Evolutionary conservation across 2,888 invertebrate genomes (phyloP), one percentile per base, ranked within the genome.

Genomic region (Coelopa pilipes): DNA sequence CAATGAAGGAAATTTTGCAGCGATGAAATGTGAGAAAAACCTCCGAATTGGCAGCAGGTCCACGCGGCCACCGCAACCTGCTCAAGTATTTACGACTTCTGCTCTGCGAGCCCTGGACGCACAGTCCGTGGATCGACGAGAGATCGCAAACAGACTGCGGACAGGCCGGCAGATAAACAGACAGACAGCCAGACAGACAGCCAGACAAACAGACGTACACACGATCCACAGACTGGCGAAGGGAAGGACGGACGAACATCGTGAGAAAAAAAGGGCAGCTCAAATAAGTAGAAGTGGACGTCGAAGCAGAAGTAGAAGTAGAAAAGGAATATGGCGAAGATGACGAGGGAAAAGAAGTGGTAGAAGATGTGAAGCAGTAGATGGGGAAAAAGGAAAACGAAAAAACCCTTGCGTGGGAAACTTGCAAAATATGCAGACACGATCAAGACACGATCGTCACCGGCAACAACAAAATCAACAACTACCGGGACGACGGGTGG

Each of bases 381-480:
- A 17, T 49, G 49, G 49, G 60, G 24, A 24, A 70, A 80, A 79
- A 80, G 81, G 78, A 81, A 80, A 82, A 81, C 79, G 81, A 83
- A 81, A 83, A 72, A 74, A 66, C n/a, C 80, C 80, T 83, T 81
- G 83, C 83, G 83, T 83, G 83, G 83, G 83, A 83, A 83, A 81
- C 84, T 84, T 83, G 81, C 84, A 80, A 83, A 82, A 81, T 83
- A 81, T 81, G 81, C 83, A 81, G 73, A 74, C 72, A 71, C 71
- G 63, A 65, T 72, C 70, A 72, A 76, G 76, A 50, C 69, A 55
- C 70, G 59, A 67, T 66, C 57, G 46, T 49, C 53, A 62, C 9
- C 47, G 47, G n/a, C 60, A 46, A 49, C 62, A 50, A 21, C 46
- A 49, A 21, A 15, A 59, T 21, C 49, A 21, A 53, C 66, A 65